phyloP scores from a whole-genome alignment of 64 coral and sea anemone genomes.

The Pocillopora verrucosa region DNA sequence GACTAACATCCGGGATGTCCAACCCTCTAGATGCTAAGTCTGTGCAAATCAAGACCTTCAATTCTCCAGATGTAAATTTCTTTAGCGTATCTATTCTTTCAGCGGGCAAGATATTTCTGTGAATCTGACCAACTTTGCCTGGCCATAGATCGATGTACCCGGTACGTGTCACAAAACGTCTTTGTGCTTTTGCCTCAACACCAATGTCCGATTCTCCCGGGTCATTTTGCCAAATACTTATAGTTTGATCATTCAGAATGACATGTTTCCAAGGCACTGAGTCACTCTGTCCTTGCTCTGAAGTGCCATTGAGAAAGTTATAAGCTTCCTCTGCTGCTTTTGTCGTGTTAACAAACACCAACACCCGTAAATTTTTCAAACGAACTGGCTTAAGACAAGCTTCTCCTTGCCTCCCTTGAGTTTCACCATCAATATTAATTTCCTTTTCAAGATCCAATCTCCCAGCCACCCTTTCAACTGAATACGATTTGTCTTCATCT shows the following conservation, averaged over 20 bases:
- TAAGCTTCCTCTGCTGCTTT: slow-evolving; percentile 59
- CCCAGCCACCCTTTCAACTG: not conserved
- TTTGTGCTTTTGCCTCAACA: not conserved
- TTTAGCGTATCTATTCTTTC: slow-evolving; percentile 61
- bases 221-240: not conserved
- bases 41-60: slow-evolving; percentile 82
- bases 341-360: slow-evolving; percentile 84
- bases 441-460: not conserved
- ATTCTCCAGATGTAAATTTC: slow-evolving; percentile 59
- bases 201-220: not conserved
- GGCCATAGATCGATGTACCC: slow-evolving; percentile 35
- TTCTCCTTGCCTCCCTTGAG: not conserved
- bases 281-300: not conserved
- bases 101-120: slow-evolving; percentile 59
- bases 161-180: slow-evolving; percentile 4
- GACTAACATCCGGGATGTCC: slow-evolving; percentile 88
- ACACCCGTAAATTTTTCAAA: slow-evolving; percentile 52
- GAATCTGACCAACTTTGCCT: slow-evolving; percentile 58
- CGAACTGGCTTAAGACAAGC: not conserved
- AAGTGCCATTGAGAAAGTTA: slow-evolving; percentile 55
- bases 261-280: slow-evolving; percentile 1
- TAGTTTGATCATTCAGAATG: not conserved
- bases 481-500: not conserved
- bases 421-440: not conserved
- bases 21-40: slow-evolving; percentile 93